These are phyloP conservation scores for Caenorhabditis sp. DNA, from an alignment of 2,888 invertebrate species.

Conservation along the genomic window DNA sequence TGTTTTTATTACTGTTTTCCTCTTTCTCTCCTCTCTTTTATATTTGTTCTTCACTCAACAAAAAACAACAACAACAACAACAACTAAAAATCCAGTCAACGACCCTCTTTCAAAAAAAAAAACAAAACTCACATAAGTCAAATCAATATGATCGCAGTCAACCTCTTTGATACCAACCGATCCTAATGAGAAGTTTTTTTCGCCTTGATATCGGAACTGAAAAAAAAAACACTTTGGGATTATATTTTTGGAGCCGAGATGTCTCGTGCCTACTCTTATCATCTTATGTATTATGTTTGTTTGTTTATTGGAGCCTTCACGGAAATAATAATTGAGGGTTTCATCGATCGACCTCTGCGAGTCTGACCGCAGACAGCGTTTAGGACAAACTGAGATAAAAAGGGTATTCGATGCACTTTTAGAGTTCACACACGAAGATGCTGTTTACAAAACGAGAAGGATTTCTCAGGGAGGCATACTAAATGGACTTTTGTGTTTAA, in stretches of 20 bases:
- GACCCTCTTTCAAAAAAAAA: neutral
- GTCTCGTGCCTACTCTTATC: too few species aligned
- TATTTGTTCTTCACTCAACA: neutral
- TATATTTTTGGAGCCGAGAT: neutral
- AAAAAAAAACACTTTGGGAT: constrained; percentile 26
- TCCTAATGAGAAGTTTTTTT: constrained; percentile 92
- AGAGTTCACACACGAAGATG: neutral
- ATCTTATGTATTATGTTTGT: neutral
- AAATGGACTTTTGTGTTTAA: too few species aligned
- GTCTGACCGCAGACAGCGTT: neutral
- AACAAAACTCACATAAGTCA: constrained; percentile 82
- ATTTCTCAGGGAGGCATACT: too few species aligned
- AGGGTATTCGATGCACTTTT: neutral
- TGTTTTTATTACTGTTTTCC: too few species aligned
- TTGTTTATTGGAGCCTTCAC: neutral
- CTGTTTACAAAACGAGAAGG: too few species aligned
- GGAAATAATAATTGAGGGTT: neutral
- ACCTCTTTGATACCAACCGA: constrained; percentile 94
- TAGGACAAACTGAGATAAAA: neutral
- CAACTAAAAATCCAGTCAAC: neutral
- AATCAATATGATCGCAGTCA: constrained; percentile 95
- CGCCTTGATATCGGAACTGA: constrained; percentile 87
- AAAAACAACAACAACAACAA: neutral
- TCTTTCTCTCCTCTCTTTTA: neutral
- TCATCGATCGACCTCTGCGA: neutral